phyloP scores from a whole-genome alignment of 1,140 invertebrate species.

The Heliothis virescens region DNA sequence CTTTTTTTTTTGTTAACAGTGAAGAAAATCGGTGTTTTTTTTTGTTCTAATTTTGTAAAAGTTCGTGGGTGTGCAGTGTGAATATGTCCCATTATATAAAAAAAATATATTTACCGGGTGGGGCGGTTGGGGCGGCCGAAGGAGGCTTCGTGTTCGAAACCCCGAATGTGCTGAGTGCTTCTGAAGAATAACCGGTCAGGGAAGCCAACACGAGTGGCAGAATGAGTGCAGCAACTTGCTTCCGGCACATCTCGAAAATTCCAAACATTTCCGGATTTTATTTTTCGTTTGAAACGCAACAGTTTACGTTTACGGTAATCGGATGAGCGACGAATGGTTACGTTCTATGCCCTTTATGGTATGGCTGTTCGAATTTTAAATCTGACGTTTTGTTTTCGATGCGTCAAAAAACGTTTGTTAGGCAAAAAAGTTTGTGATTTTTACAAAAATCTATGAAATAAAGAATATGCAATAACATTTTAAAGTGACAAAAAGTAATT shows the following conservation, averaged over 20 bases:
- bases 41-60: constrained; percentile 22
- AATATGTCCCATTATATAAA: constrained; percentile 67
- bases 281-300: constrained; percentile 20
- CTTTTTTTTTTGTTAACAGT: constrained; percentile 9
- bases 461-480: not conserved
- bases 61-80: constrained; percentile 49
- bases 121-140: constrained; percentile 79
- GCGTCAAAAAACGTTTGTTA: constrained; percentile 31
- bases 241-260: constrained; percentile 62
- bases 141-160: constrained; percentile 87
- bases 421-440: not conserved
- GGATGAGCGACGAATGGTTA: constrained; percentile 8
- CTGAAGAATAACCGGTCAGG: constrained; percentile 75
- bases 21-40: constrained; percentile 26
- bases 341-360: constrained; percentile 40
- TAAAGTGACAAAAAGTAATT: not conserved
- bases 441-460: no score
- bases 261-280: constrained; percentile 49
- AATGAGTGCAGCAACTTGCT: constrained; percentile 65
- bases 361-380: constrained; percentile 32
- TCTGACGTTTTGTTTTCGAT: not conserved
- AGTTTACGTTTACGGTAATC: constrained; percentile 18
- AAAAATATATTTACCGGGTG: constrained; percentile 85
- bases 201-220: constrained; percentile 81
- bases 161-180: constrained; percentile 89